These are phyloP conservation scores for Nysson spinosus DNA, from an alignment of 2,888 invertebrate genomes.

Conservation along the genomic window DNA sequence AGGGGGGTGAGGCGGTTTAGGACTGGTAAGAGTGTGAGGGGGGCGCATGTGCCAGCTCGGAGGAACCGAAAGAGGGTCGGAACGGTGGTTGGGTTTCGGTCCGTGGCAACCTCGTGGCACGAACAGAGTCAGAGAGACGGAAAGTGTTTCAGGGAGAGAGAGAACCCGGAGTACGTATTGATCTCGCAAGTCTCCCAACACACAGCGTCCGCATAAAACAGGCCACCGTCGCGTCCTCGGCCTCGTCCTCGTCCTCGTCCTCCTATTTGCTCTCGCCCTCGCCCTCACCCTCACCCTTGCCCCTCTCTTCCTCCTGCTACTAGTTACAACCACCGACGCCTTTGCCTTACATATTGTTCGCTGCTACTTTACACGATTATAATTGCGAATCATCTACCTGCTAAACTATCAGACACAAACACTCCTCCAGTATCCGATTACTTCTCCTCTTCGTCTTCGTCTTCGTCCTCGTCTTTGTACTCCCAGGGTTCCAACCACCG, in stretches of 20 bases:
- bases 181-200: constrained; percentile 63
- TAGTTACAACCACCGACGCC: no score
- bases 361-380: no score
- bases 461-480: no score
- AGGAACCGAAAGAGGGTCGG: constrained; percentile 29
- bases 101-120: constrained; percentile 14
- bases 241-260: constrained; percentile 30
- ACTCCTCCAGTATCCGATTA: no score
- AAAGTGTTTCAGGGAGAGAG: constrained; percentile 29
- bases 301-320: constrained; percentile 3
- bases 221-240: constrained; percentile 49
- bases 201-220: constrained; percentile 63
- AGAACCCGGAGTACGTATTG: constrained; percentile 65
- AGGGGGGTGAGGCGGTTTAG: constrained; percentile 14
- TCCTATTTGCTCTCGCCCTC: constrained; percentile 2
- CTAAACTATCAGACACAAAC: no score
- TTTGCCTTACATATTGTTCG: no score
- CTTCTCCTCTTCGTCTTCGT: no score
- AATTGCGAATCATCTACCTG: no score
- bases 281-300: neutral
- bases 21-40: no score
- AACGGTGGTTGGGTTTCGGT: constrained; percentile 45
- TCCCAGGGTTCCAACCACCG: no score
- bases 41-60: constrained; percentile 30
- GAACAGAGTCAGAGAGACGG: constrained; percentile 21